These are phyloP conservation scores for Thrips palmi DNA, from an alignment of 1,140 invertebrate genomes.

Conservation along the genomic window DNA sequence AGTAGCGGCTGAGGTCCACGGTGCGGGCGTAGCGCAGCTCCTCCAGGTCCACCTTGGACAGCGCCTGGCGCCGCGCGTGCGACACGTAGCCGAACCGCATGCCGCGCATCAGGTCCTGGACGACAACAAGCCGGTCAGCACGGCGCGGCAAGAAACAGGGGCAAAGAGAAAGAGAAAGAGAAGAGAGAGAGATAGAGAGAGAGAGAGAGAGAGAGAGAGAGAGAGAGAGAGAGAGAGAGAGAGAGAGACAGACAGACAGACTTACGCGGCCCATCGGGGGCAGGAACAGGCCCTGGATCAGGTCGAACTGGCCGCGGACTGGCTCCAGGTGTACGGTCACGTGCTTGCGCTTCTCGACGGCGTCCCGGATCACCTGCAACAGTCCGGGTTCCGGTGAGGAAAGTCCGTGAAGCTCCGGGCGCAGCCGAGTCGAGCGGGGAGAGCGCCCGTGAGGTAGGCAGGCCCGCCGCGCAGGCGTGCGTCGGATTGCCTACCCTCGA, in stretches of 20 bases:
- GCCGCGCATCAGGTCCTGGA: constrained; percentile 36
- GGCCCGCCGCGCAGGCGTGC: no score
- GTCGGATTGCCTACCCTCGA: no score
- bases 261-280: constrained; percentile 35
- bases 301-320: constrained; percentile 60
- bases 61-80: constrained; percentile 49
- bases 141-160: no score
- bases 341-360: constrained; percentile 54
- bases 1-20: constrained; percentile 52
- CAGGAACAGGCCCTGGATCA: constrained; percentile 51
- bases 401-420: no score
- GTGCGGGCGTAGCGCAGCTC: constrained; percentile 57
- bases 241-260: not conserved
- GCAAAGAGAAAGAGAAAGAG: constrained; percentile 12
- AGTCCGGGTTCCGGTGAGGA: no score
- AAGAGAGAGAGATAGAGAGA: constrained; percentile 3
- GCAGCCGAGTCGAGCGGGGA: no score
- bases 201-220: constrained; percentile 2
- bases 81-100: constrained; percentile 63
- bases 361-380: constrained; percentile 47
- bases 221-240: constrained; percentile 12
- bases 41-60: constrained; percentile 59
- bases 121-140: no score
- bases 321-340: constrained; percentile 62
- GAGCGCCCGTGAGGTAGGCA: no score